Evolutionary conservation across 2,888 invertebrate species (phyloP).

Genomic region (Tubulanus polymorphus): DNA sequence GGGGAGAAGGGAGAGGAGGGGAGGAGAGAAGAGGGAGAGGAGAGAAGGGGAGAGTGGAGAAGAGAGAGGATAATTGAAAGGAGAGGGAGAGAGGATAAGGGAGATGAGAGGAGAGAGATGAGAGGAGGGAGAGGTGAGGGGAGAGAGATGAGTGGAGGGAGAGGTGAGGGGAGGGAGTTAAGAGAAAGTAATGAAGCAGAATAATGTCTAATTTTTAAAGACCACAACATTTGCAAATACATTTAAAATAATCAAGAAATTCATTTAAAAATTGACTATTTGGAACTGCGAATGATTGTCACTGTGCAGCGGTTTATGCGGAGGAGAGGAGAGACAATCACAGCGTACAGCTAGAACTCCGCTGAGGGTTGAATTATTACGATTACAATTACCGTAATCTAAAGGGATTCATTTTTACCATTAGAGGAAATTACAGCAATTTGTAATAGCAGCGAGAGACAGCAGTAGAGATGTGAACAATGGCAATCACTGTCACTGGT

Average conservation of each 20-base stretch:
- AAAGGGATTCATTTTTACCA: too few relatives aligned
- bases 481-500: too few relatives aligned
- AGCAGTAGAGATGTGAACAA: too few relatives aligned
- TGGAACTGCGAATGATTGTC: too few relatives aligned
- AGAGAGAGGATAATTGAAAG: not conserved
- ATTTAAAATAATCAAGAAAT: not conserved
- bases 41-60: not conserved
- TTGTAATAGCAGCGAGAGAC: too few relatives aligned
- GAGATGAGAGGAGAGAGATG: not conserved
- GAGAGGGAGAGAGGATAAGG: not conserved
- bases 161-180: conserved; percentile 1
- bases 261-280: too few relatives aligned
- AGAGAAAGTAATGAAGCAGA: conserved; percentile 1
- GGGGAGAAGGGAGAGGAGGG: not conserved
- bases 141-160: conserved; percentile 2
- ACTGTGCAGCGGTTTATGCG: too few relatives aligned
- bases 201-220: not conserved
- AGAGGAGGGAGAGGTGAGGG: not conserved
- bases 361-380: too few relatives aligned
- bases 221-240: not conserved
- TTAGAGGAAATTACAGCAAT: too few relatives aligned
- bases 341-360: too few relatives aligned
- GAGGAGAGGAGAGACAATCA: too few relatives aligned
- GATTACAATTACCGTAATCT: too few relatives aligned
- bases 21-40: conserved; percentile 6